phyloP scores from a whole-genome alignment of 2,797 vertebrate genomes.

The Leuciscus waleckii region DNA sequence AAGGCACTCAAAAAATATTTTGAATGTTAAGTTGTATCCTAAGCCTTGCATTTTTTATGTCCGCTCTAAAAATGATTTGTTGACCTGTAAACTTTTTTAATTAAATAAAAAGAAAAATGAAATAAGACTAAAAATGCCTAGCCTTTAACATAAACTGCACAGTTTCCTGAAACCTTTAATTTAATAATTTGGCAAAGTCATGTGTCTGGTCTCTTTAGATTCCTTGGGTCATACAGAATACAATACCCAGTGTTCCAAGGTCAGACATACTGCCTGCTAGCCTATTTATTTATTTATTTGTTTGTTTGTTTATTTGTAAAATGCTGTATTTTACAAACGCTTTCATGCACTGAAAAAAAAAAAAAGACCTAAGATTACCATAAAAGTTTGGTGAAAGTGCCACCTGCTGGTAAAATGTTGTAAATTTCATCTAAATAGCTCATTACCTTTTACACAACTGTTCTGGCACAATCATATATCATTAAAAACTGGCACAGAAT shows the following conservation, averaged over 20 bases:
- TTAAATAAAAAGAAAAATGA: neutral
- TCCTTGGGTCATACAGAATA: neutral
- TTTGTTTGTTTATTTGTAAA: neutral
- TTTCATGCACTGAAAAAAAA: neutral
- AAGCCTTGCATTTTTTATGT: neutral
- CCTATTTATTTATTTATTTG: neutral
- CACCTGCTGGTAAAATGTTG: conserved; percentile 19
- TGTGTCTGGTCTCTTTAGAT: neutral
- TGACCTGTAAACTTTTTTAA: neutral
- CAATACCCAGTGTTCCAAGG: too few species aligned
- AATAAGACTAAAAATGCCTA: too few species aligned
- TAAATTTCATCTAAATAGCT: neutral
- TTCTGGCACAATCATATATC: neutral
- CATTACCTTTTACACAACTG: neutral
- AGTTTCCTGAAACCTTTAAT: neutral
- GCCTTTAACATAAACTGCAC: neutral
- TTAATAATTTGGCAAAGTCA: neutral
- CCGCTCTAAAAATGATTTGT: neutral
- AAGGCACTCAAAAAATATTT: neutral
- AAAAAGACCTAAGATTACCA: neutral
- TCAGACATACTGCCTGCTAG: too few species aligned
- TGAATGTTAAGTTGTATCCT: neutral
- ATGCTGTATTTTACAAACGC: neutral
- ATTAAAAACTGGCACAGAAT: neutral
- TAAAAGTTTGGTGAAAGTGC: neutral